phyloP scores from a whole-genome alignment of 1,140 invertebrate genomes.

The Telenomus remus region DNA sequence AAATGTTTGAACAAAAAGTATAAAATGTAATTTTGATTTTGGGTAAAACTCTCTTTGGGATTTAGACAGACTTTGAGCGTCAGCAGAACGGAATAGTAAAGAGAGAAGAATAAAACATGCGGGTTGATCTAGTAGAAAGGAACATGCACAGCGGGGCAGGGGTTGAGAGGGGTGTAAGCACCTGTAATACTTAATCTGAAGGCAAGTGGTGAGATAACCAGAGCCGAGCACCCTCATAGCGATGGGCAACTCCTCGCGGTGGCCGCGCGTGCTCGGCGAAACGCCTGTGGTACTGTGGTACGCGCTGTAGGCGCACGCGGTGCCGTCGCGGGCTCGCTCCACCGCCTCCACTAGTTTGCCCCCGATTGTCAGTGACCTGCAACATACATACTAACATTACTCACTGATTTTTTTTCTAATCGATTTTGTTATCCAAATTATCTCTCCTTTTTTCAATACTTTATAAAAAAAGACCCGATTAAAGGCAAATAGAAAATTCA shows the following conservation, averaged over 20 bases:
- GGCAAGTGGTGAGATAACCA: slow-evolving; percentile 73
- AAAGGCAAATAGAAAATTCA: too few relatives aligned
- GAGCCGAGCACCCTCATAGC: slow-evolving; percentile 73
- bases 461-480: too few relatives aligned
- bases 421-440: slow-evolving; percentile 1
- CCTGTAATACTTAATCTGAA: slow-evolving; percentile 78
- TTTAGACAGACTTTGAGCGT: neutral
- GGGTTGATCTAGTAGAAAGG: slow-evolving; percentile 11
- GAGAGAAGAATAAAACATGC: neutral
- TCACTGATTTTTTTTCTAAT: slow-evolving; percentile 16
- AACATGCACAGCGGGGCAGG: slow-evolving; percentile 5
- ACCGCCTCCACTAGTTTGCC: slow-evolving; percentile 70
- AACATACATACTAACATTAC: slow-evolving; percentile 37
- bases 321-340: slow-evolving; percentile 72
- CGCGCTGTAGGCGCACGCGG: slow-evolving; percentile 74
- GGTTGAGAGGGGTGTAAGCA: slow-evolving; percentile 10
- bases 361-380: slow-evolving; percentile 70
- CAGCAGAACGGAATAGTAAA: neutral
- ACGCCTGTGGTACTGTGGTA: slow-evolving; percentile 72
- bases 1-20: too few relatives aligned
- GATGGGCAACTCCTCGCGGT: slow-evolving; percentile 72
- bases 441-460: too few relatives aligned
- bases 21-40: too few relatives aligned
- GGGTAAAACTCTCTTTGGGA: too few relatives aligned
- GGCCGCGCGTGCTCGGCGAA: slow-evolving; percentile 67